Evolutionary conservation across 2,797 vertebrate species (phyloP).

Genomic region (Psittacula echo): DNA sequence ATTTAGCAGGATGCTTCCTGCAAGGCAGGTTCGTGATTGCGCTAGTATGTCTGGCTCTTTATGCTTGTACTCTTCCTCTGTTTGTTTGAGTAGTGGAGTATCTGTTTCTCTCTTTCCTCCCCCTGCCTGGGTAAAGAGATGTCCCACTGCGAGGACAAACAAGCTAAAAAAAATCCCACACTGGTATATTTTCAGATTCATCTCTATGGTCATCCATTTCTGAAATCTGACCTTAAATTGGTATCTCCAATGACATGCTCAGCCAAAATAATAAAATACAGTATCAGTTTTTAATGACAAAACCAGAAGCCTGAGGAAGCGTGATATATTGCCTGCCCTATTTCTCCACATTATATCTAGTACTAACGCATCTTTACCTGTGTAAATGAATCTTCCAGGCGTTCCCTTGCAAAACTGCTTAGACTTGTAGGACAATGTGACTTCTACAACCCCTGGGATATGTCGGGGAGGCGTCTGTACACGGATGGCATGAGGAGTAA

Average conservation of each 20-base stretch:
- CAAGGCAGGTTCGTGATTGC: neutral
- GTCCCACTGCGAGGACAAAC: neutral
- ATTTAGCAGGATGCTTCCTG: neutral
- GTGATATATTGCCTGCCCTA: neutral
- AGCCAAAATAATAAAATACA: neutral
- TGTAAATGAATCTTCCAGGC: conserved; percentile 97
- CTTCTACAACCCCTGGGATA: conserved; percentile 93
- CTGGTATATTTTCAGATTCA: neutral
- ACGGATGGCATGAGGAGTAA: conserved; percentile 96
- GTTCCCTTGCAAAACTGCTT: conserved; percentile 99
- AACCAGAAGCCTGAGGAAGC: neutral
- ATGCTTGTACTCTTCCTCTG: neutral
- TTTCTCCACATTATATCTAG: neutral
- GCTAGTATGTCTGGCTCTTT: neutral
- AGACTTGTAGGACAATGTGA: conserved; percentile 98
- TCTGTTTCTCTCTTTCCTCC: neutral
- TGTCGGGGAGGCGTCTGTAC: conserved; percentile 93
- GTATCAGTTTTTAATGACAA: neutral
- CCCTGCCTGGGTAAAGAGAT: neutral
- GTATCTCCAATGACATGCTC: neutral
- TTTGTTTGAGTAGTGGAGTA: neutral
- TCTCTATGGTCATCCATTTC: neutral
- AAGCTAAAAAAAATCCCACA: neutral
- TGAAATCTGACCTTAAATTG: neutral
- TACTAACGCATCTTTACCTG: conserved; percentile 80